Base-by-base conservation (phyloP, 2,888 invertebrate genomes). In the Candidula unifasciata region DNA sequence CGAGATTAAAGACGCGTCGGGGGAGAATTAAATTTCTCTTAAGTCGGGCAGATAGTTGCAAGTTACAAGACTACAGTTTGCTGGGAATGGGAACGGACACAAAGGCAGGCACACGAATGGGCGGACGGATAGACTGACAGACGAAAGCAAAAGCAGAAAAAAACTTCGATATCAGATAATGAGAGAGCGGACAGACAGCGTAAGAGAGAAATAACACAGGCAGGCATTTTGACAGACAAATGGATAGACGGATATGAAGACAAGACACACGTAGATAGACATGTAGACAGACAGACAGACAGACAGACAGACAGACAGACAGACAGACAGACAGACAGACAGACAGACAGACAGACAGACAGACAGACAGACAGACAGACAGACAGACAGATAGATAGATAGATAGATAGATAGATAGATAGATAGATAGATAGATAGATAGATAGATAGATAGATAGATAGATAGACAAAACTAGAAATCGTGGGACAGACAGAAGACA, bases 361-460 rank as follows among this genome's bases (percentile, higher is more conserved):
- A 16, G 69, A 27, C 16, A 16, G 27, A 33, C n/a, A 30, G 57
- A 18, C 24, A 30, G 76, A 33, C 24, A 18, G 35, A 35, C 33
- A 24, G 44, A n/a, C 24, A 30, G 27, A 78, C 33, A 2, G 30
- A 64, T 18, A 44, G 37, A 78, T 2, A 21, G 37, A 37, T 13
- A 66, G 35, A 21, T 1, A 57, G 33, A 35, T 10, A 35, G 54
- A 52, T 33, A 66, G 44, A 60, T 2, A 66, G 78, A 37, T 2
- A 66, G 78, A 37, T 13, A 66, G 66, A 66, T 64, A 78, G 69
- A 54, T 27, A 37, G 60, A 27, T 35, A 35, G 44, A 37, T 52
- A 44, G 37, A 30, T 10, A 44, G 30, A 27, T 18, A 27, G 33
- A 30, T 21, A 79, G 37, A 27, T 5, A 52, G 66, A n/a, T 18